phyloP scores from a whole-genome alignment of 2,113 vertebrate genomes.

The Regulus satrapa region DNA sequence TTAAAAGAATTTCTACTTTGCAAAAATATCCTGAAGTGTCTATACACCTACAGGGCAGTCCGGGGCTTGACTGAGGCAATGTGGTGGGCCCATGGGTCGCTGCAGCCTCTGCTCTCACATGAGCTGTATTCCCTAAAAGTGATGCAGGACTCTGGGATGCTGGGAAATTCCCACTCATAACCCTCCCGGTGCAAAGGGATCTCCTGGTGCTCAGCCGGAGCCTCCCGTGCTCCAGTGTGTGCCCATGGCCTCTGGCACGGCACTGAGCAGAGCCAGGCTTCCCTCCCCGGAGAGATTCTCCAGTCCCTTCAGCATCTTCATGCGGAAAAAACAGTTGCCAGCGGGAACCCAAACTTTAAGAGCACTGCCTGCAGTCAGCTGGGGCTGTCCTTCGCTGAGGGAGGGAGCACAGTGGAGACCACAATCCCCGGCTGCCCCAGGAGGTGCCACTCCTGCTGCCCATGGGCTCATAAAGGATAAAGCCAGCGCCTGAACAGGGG shows the following conservation, averaged over 20 bases:
- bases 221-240: neutral
- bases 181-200: neutral
- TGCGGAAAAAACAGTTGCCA: neutral
- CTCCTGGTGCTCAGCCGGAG: neutral
- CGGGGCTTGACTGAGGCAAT: neutral
- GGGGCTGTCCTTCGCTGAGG: too few relatives aligned
- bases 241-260: neutral
- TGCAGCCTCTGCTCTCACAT: neutral
- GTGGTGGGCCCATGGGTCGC: fast-evolving
- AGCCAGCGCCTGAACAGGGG: neutral
- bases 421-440: fast-evolving
- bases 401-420: fast-evolving
- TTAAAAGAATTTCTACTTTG: neutral
- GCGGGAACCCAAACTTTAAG: fast-evolving
- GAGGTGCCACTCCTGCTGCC: fast-evolving
- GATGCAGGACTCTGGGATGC: fast-evolving
- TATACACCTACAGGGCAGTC: fast-evolving
- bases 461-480: neutral
- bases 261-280: neutral
- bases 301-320: neutral
- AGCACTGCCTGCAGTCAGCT: fast-evolving
- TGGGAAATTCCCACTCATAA: neutral
- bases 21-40: neutral
- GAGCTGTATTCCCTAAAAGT: neutral
- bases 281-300: neutral